Evolutionary conservation across 2,888 invertebrate species (phyloP).

Genomic region (Drosophila mimetica): DNA sequence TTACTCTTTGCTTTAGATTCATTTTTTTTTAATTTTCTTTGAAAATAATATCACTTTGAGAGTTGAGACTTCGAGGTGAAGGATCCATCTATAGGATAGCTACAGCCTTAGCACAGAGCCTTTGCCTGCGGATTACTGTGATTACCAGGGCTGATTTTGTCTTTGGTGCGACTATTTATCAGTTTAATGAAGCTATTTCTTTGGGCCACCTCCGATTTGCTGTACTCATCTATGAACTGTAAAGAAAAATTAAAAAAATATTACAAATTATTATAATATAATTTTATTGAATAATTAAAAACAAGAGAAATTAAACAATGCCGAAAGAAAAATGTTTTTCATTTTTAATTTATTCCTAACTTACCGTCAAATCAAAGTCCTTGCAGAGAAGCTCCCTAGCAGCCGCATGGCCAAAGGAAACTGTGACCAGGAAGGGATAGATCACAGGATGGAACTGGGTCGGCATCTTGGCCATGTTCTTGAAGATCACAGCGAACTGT

Average conservation of each 20-base stretch:
- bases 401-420: constrained; percentile 82
- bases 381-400: constrained; percentile 82
- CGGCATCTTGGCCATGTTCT: constrained; percentile 83
- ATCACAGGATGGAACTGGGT: constrained; percentile 83
- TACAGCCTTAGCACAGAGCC: constrained; percentile 5
- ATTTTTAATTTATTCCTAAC: constrained; percentile 9
- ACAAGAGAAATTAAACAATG: too few relatives aligned
- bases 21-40: constrained; percentile 66
- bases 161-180: constrained; percentile 48
- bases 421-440: constrained; percentile 84
- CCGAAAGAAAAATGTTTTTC: too few relatives aligned
- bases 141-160: constrained; percentile 8
- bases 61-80: constrained; percentile 31
- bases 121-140: constrained; percentile 23
- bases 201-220: constrained; percentile 83
- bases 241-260: constrained; percentile 7
- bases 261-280: too few relatives aligned
- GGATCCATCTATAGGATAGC: constrained; percentile 7
- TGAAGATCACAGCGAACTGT: constrained; percentile 83
- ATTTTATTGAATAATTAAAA: too few relatives aligned
- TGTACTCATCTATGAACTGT: constrained; percentile 84
- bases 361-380: constrained; percentile 84
- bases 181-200: constrained; percentile 81
- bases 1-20: constrained; percentile 14
- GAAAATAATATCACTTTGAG: constrained; percentile 76